A percentile compares a stretch with the other conserved stretches of the same genome.
These are phyloP conservation scores for Megalopta genalis DNA, from an alignment of 1,140 invertebrate genomes.

Conservation along the genomic window DNA sequence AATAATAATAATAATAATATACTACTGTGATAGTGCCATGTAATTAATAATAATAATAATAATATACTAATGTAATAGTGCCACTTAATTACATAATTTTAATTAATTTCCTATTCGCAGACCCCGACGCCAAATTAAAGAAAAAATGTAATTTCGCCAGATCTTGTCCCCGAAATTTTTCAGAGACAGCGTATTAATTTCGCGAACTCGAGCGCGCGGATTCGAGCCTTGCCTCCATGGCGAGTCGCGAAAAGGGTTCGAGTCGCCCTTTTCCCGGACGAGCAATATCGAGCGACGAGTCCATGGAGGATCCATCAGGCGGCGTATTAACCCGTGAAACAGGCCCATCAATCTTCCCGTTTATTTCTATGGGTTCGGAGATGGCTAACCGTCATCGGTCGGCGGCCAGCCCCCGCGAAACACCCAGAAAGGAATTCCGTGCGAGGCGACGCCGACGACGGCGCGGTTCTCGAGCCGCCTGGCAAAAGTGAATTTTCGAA, in stretches of 20 bases:
- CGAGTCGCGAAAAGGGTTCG: background rate
- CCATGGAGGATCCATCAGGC: constrained; percentile 4
- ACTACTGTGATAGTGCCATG: too few relatives aligned
- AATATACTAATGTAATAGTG: too few relatives aligned
- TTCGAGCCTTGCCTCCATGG: background rate
- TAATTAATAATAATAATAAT: too few relatives aligned
- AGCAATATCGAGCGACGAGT: background rate
- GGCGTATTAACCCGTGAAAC: background rate
- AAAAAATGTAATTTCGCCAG: too few relatives aligned
- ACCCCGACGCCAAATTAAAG: too few relatives aligned
- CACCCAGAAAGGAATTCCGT: constrained; percentile 25
- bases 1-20: too few relatives aligned
- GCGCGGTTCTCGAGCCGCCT: constrained; percentile 3
- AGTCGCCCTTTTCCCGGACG: background rate
- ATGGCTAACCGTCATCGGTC: constrained; percentile 3
- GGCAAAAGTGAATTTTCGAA: constrained; percentile 61
- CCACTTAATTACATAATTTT: too few relatives aligned
- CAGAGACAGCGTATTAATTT: background rate
- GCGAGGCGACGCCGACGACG: background rate
- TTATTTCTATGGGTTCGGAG: constrained; percentile 1
- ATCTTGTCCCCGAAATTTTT: too few relatives aligned
- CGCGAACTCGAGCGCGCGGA: background rate
- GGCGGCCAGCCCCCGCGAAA: constrained; percentile 15
- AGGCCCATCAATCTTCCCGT: background rate
- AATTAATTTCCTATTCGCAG: too few relatives aligned